Base-by-base conservation (phyloP, 2,888 invertebrate genomes). In the Axea sp. region DNA sequence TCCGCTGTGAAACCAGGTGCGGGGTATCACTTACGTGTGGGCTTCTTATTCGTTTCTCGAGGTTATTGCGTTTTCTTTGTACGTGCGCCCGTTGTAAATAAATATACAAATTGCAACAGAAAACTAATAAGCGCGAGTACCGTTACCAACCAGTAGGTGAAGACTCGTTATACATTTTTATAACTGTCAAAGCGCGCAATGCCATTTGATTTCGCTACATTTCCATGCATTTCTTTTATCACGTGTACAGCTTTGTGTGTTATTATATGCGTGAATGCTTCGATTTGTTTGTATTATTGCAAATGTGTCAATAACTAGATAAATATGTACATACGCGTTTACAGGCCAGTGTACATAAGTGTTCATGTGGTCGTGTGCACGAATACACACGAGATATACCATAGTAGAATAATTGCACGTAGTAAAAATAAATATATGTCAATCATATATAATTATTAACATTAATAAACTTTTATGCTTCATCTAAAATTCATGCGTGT, bases 1-100 rank as follows among this genome's bases (percentile, higher is more conserved):
- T 60, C 69, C 14, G 37, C 30, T 31, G 53, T 6, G 57, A 43
- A 51, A 57, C 71, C 71, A 57, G 55, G 69, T 55, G 69, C 69
- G 55, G 55, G 31, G 47, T 71, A 64, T 65, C 59, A 11, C 11
- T 62, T 33, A 62, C 49, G 64, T 51, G 72, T 59, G 64, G 71
- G 71, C 41, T 62, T 57, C 62, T 69, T 60, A 71, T 74, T 68
- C 57, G 45, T 31, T 67, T 51, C 49, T 65, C 65, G 53, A 73
- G 60, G 59, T 73, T 67, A 60, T 73, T 60, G 41, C 65, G 37
- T 60, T 73, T 73, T 55, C 53, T 67, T 55, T 67, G 62, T 43
- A 51, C 67, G 65, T 51, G 53, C 53, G 15, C 35, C 39, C 47
- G 60, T 51, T 57, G 49, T 43, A 73, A 53, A 68, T 39, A 68